phyloP scores from a whole-genome alignment of 2,888 invertebrate species.

The Thecophora atra region DNA sequence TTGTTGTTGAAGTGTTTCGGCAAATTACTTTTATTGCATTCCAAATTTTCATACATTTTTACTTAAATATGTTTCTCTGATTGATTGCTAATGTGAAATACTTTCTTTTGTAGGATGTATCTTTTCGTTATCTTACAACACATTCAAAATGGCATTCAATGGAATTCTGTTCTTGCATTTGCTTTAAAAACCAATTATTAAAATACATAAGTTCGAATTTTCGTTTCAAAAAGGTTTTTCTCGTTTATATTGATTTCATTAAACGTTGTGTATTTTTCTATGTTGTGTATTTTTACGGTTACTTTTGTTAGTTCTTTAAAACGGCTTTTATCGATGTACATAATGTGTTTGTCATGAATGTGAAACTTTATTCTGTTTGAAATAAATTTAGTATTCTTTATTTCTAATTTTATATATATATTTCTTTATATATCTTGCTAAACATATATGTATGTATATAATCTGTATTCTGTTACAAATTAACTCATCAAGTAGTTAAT shows the following conservation, averaged over 20 bases:
- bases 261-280: slow-evolving; percentile 36
- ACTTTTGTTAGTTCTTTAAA: slow-evolving; percentile 30
- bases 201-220: background rate
- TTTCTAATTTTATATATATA: slow-evolving; percentile 41
- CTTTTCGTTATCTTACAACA: background rate
- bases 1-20: slow-evolving; percentile 17
- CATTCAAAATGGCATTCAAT: background rate
- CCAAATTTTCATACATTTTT: background rate
- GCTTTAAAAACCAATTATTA: background rate
- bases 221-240: slow-evolving; percentile 32
- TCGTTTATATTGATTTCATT: slow-evolving; percentile 38
- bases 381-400: slow-evolving; percentile 25
- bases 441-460: slow-evolving; percentile 44
- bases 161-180: background rate
- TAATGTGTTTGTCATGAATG: slow-evolving; percentile 40
- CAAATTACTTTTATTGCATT: background rate
- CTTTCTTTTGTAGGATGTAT: slow-evolving; percentile 25
- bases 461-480: slow-evolving; percentile 23
- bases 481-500: slow-evolving; percentile 30
- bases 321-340: slow-evolving; percentile 39
- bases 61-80: slow-evolving; percentile 26
- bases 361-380: slow-evolving; percentile 43
- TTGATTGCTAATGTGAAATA: slow-evolving; percentile 32
- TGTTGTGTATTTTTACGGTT: slow-evolving; percentile 44
- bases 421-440: slow-evolving; percentile 36